Percentiles rank a stretch among this genome's conserved stretches.
These are phyloP conservation scores for Temnothorax rugatulus DNA, from an alignment of 2,888 invertebrate genomes.

Conservation along the genomic window DNA sequence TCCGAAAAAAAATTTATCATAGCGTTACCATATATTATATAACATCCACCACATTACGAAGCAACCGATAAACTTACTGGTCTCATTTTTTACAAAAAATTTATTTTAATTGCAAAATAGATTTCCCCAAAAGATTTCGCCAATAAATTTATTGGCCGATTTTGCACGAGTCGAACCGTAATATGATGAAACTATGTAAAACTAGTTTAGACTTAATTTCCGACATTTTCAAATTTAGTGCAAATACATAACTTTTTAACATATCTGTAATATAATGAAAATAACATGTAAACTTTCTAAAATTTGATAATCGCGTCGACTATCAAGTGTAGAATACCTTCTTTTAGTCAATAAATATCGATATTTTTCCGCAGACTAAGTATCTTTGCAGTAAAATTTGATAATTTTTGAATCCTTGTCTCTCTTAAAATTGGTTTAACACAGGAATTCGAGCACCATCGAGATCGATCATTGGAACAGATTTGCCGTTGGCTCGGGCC, in stretches of 20 bases:
- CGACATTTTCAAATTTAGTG: background rate
- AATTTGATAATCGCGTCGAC: background rate
- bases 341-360: background rate
- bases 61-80: background rate
- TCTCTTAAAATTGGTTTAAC: slow-evolving; percentile 60
- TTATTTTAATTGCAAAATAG: background rate
- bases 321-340: background rate
- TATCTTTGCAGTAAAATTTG: background rate
- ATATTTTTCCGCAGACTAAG: background rate
- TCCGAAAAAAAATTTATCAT: background rate
- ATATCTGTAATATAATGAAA: background rate
- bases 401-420: background rate
- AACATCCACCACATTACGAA: no score
- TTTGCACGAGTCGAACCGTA: background rate
- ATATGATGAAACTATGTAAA: background rate
- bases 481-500: slow-evolving; percentile 91
- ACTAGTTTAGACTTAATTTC: slow-evolving; percentile 22
- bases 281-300: background rate
- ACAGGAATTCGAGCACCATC: slow-evolving; percentile 90
- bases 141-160: background rate
- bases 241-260: slow-evolving; percentile 4
- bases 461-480: slow-evolving; percentile 88
- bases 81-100: background rate
- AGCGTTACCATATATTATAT: background rate
- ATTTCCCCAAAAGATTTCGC: background rate